phyloP scores from a whole-genome alignment of 2,113 vertebrate species.

The Numida meleagris region DNA sequence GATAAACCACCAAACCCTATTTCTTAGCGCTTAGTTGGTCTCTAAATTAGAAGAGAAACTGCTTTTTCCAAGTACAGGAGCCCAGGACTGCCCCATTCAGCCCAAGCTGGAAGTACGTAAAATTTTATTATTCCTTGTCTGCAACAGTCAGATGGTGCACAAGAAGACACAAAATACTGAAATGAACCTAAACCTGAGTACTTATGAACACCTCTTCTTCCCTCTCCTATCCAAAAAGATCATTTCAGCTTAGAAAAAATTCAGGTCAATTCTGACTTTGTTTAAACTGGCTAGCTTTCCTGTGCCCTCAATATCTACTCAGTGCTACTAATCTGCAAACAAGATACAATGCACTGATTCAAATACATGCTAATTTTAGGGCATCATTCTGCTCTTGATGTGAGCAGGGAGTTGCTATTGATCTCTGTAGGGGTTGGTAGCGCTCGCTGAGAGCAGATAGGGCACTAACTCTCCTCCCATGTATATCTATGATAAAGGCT shows the following conservation, averaged over 20 bases:
- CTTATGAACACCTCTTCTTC: not conserved
- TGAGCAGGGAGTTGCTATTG: slow-evolving; percentile 49
- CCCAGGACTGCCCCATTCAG: rapidly evolving
- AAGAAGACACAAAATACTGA: not conserved
- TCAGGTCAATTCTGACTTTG: slow-evolving; percentile 48
- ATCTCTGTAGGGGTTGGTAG: slow-evolving; percentile 55
- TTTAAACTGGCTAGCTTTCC: slow-evolving; percentile 42
- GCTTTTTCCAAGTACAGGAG: not conserved
- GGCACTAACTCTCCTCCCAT: slow-evolving; percentile 45
- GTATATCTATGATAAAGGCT: slow-evolving; percentile 51
- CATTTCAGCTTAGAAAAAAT: slow-evolving; percentile 41
- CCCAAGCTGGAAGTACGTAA: not conserved
- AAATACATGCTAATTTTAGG: slow-evolving; percentile 61
- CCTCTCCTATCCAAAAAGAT: not conserved
- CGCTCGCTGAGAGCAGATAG: slow-evolving; percentile 5
- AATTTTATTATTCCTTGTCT: not conserved
- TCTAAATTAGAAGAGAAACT: not conserved
- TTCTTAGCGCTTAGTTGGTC: slow-evolving; percentile 1
- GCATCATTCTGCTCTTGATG: slow-evolving; percentile 53
- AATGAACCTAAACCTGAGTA: not conserved
- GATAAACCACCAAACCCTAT: slow-evolving; percentile 17
- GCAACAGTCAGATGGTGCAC: not conserved
- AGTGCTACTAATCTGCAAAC: slow-evolving; percentile 61
- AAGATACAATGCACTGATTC: slow-evolving; percentile 58
- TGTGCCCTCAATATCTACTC: slow-evolving; percentile 29